phyloP scores from a whole-genome alignment of 2,888 invertebrate species.

The Andricus quercusramuli region DNA sequence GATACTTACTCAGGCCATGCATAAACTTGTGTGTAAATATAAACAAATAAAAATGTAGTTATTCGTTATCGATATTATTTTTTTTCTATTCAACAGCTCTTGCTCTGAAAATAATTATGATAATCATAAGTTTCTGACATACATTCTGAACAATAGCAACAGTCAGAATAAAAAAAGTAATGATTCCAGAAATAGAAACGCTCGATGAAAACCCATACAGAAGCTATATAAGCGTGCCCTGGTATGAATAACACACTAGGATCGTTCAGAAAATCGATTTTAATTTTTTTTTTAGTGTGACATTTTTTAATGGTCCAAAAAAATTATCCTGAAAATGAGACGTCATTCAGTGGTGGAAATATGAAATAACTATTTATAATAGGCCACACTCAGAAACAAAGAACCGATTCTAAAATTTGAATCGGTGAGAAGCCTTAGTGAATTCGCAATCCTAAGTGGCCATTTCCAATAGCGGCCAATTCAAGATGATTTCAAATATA shows the following conservation, averaged over 20 bases:
- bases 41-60: too few relatives aligned
- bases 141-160: neutral
- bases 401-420: too few relatives aligned
- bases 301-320: neutral
- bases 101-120: neutral
- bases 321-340: neutral
- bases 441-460: too few relatives aligned
- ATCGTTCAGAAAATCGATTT: neutral
- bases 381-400: too few relatives aligned
- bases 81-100: neutral
- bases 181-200: neutral
- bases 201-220: neutral
- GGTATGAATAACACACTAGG: neutral
- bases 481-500: too few relatives aligned
- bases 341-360: neutral
- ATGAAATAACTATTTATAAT: neutral
- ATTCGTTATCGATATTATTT: too few relatives aligned
- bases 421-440: too few relatives aligned
- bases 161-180: neutral
- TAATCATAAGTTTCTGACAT: neutral
- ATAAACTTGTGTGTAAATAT: too few relatives aligned
- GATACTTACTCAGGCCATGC: too few relatives aligned
- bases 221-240: conserved; percentile 1
- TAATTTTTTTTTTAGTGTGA: neutral
- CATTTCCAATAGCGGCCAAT: too few relatives aligned